These are phyloP conservation scores for Melipona bicolor DNA, from an alignment of 2,888 invertebrate genomes.

Conservation along the genomic window DNA sequence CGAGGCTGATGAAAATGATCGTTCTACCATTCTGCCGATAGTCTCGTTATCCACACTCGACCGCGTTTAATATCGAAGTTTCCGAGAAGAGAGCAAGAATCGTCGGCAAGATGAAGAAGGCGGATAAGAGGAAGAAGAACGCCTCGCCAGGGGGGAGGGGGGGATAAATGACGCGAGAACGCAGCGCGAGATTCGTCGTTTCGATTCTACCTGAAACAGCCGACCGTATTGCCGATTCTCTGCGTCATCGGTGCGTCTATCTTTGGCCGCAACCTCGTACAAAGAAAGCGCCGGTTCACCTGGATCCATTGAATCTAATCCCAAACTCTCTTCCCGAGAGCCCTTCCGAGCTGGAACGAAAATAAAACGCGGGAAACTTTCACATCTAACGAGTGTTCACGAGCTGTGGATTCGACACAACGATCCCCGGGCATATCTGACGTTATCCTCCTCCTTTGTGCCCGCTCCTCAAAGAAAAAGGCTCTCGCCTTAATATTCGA, in stretches of 20 bases:
- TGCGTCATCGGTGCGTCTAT: conserved; percentile 48
- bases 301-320: conserved; percentile 66
- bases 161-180: conserved; percentile 18
- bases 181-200: conserved; percentile 5
- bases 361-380: conserved; percentile 51
- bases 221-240: conserved; percentile 34
- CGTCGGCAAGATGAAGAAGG: background rate
- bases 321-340: conserved; percentile 45
- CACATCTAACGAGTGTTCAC: conserved; percentile 8
- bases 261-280: conserved; percentile 41
- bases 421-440: conserved; percentile 14
- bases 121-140: background rate
- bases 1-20: background rate
- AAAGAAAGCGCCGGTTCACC: conserved; percentile 31
- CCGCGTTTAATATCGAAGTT: conserved; percentile 8
- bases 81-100: background rate
- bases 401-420: conserved; percentile 32
- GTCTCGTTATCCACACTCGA: background rate
- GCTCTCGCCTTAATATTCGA: background rate
- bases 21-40: too few relatives aligned
- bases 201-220: background rate
- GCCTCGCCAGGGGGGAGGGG: background rate
- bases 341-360: conserved; percentile 56
- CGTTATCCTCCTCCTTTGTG: background rate
- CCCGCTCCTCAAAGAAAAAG: background rate